Evolutionary conservation across 1,140 invertebrate species (phyloP).

Genomic region (Battus philenor): DNA sequence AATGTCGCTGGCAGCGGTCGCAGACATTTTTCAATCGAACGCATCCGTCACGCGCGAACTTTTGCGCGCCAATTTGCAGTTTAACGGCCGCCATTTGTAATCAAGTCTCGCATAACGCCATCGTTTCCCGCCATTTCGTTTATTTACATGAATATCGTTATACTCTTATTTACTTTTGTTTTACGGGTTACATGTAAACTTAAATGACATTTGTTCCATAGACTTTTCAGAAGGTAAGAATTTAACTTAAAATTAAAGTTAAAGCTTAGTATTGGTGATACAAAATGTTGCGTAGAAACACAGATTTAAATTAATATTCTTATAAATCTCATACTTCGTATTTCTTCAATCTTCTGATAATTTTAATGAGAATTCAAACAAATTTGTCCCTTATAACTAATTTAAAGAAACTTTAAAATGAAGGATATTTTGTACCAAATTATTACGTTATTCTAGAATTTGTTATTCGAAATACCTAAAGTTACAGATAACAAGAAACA

Average conservation of each 20-base stretch:
- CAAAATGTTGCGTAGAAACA: no score
- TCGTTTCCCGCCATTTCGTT: background rate
- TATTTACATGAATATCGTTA: background rate
- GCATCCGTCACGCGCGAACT: constrained; percentile 28
- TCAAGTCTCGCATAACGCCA: constrained; percentile 1
- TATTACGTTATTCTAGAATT: background rate
- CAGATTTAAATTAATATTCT: background rate
- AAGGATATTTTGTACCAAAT: background rate
- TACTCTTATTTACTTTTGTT: background rate
- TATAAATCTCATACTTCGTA: background rate
- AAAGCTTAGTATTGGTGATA: no score
- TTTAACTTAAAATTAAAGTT: no score
- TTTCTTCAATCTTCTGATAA: background rate
- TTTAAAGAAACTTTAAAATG: background rate
- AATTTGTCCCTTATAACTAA: background rate
- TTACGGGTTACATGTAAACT: background rate
- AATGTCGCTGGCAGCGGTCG: background rate
- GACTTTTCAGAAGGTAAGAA: no score
- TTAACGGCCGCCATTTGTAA: constrained; percentile 47
- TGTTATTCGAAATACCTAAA: constrained; percentile 12
- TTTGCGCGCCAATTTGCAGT: constrained; percentile 42
- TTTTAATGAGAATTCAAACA: background rate
- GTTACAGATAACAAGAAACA: constrained; percentile 13
- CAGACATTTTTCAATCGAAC: constrained; percentile 42
- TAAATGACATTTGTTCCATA: no score